These are phyloP conservation scores for Sorex fumeus DNA, from an alignment of 2,113 vertebrate species.

Conservation along the genomic window DNA sequence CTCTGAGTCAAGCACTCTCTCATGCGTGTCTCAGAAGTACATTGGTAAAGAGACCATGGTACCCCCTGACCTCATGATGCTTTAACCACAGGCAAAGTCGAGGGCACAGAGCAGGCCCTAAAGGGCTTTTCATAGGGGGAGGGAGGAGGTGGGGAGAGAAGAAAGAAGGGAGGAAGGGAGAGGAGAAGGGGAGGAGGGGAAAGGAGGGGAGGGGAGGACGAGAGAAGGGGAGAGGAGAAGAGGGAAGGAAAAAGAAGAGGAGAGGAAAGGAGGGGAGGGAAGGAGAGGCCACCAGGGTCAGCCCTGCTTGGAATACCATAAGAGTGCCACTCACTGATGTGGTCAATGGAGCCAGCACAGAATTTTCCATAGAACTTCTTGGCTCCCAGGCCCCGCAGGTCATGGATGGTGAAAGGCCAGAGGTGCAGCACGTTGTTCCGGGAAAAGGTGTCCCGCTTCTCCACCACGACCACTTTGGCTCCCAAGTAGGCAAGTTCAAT, in stretches of 20 bases:
- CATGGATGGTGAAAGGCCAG: slow-evolving; percentile 99
- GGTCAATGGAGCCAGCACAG: slow-evolving; percentile 97
- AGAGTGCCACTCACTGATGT: slow-evolving; percentile 95
- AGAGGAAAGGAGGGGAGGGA: too few species aligned
- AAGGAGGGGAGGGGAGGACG: too few species aligned
- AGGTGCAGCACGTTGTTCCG: slow-evolving; percentile 98
- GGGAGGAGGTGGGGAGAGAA: too few species aligned
- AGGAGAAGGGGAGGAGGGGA: too few species aligned
- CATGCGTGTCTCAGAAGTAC: neutral
- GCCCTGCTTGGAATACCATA: fast-evolving
- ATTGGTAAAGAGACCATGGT: neutral
- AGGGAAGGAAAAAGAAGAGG: too few species aligned
- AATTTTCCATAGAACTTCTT: slow-evolving; percentile 99
- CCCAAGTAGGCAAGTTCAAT: slow-evolving; percentile 97
- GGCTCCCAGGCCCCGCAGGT: slow-evolving; percentile 96
- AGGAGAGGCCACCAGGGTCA: neutral
- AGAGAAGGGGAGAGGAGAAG: too few species aligned
- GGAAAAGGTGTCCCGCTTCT: slow-evolving; percentile 98
- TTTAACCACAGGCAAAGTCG: too few species aligned
- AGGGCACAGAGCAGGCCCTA: neutral
- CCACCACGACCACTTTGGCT: slow-evolving; percentile 96
- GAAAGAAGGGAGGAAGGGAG: too few species aligned
- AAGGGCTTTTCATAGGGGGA: too few species aligned
- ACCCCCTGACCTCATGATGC: neutral
- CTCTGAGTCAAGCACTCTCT: neutral